Percentiles rank a stretch among this genome's conserved stretches.
phyloP scores from a whole-genome alignment of 2,797 vertebrate species.

The Hylomyscus alleni region DNA sequence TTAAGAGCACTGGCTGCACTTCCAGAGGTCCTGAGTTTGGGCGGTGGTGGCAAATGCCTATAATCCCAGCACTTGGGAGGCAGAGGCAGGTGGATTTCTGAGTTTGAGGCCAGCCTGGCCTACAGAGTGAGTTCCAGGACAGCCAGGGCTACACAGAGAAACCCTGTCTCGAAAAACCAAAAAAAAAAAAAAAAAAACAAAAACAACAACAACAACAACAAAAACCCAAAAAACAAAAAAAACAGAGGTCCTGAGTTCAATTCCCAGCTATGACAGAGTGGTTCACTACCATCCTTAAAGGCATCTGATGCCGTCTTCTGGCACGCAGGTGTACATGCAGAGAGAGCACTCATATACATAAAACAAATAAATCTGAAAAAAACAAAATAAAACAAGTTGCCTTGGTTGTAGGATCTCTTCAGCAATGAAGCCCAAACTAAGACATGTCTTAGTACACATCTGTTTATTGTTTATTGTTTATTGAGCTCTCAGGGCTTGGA shows the following conservation, averaged over 20 bases:
- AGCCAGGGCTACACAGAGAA: too few species aligned
- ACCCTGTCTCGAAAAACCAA: too few species aligned
- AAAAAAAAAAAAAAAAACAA: too few species aligned
- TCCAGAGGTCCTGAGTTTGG: not conserved
- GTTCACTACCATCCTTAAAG: not conserved
- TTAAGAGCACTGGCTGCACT: not conserved
- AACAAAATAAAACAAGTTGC: not conserved
- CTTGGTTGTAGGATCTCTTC: not conserved
- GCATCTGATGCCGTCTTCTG: not conserved
- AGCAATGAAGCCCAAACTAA: not conserved
- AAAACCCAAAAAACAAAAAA: too few species aligned
- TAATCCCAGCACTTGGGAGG: too few species aligned
- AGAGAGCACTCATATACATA: not conserved
- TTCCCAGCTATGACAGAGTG: not conserved
- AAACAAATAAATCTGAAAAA: not conserved
- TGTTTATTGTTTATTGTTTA: not conserved
- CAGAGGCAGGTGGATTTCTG: too few species aligned
- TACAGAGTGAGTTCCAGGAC: too few species aligned
- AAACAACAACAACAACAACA: too few species aligned
- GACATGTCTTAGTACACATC: not conserved
- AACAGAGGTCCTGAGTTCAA: not conserved
- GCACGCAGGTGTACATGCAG: not conserved
- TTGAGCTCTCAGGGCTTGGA: too few species aligned
- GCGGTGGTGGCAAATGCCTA: too few species aligned
- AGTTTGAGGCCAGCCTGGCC: too few species aligned